phyloP scores from a whole-genome alignment of 2,113 vertebrate genomes.

The Nibea coibor region DNA sequence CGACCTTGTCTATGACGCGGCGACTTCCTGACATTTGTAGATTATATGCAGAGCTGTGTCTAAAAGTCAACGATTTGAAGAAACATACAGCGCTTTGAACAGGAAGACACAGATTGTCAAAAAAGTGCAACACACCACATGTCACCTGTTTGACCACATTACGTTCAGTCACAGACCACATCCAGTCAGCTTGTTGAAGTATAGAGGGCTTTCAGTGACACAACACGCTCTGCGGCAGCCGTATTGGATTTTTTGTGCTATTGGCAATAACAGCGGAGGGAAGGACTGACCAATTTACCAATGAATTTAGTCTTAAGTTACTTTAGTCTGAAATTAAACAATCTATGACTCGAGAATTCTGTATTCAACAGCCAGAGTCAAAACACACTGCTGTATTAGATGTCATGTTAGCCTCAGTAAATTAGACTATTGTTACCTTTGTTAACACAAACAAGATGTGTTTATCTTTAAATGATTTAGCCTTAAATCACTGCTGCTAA shows the following conservation, averaged over 20 bases:
- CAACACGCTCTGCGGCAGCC: neutral
- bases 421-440: neutral
- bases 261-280: neutral
- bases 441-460: too few species aligned
- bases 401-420: too few species aligned
- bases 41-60: neutral
- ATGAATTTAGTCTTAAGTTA: neutral
- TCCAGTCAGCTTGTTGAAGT: neutral
- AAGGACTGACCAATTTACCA: neutral
- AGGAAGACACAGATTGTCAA: constrained; percentile 82
- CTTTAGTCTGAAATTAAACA: too few species aligned
- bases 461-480: too few species aligned
- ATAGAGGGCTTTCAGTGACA: constrained; percentile 32
- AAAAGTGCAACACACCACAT: constrained; percentile 69
- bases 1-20: neutral
- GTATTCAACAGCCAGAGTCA: too few species aligned
- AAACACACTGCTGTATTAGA: too few species aligned
- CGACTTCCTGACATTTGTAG: constrained; percentile 3
- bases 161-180: constrained; percentile 11
- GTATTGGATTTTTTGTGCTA: neutral
- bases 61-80: neutral
- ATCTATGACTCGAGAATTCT: too few species aligned
- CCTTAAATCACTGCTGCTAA: neutral
- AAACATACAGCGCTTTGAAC: constrained; percentile 48
- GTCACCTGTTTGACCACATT: neutral